Evolutionary conservation across 2,113 vertebrate species (phyloP).

Genomic region (Neomonachus schauinslandi): DNA sequence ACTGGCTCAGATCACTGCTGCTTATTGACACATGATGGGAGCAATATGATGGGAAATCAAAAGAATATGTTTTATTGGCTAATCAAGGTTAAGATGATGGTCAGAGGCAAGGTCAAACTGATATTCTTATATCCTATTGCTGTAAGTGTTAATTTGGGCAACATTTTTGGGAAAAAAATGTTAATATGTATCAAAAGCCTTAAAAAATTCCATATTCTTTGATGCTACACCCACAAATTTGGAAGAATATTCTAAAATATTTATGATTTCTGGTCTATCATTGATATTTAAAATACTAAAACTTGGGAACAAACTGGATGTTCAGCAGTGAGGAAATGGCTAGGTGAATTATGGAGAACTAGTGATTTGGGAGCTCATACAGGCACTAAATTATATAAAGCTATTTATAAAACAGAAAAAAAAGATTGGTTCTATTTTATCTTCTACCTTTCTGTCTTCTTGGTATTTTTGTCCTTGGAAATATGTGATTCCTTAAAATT

Average conservation of each 20-base stretch:
- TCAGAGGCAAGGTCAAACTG: conserved; percentile 2
- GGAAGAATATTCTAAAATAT: conserved; percentile 36
- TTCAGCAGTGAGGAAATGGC: not conserved
- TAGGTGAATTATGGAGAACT: not conserved
- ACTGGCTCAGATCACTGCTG: conserved; percentile 47
- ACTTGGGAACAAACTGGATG: not conserved
- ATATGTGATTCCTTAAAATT: not conserved
- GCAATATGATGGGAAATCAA: conserved; percentile 40
- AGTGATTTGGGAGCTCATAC: not conserved
- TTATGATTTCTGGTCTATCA: not conserved
- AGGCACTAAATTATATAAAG: not conserved
- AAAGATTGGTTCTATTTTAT: not conserved
- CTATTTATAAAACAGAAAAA: not conserved
- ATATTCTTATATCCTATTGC: not conserved
- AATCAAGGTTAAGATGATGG: conserved; percentile 21
- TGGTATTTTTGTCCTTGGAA: not conserved
- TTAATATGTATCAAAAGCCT: not conserved
- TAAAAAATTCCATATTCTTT: conserved; percentile 16
- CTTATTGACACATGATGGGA: conserved; percentile 64
- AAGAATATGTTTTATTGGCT: conserved; percentile 17
- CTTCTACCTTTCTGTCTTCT: not conserved
- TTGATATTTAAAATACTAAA: conserved; percentile 19
- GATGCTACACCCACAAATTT: not conserved
- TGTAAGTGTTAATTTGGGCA: conserved; percentile 49
- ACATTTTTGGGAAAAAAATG: not conserved